Conservation (phyloP, 2,797 vertebrate species). For the Helostoma temminkii region DNA sequence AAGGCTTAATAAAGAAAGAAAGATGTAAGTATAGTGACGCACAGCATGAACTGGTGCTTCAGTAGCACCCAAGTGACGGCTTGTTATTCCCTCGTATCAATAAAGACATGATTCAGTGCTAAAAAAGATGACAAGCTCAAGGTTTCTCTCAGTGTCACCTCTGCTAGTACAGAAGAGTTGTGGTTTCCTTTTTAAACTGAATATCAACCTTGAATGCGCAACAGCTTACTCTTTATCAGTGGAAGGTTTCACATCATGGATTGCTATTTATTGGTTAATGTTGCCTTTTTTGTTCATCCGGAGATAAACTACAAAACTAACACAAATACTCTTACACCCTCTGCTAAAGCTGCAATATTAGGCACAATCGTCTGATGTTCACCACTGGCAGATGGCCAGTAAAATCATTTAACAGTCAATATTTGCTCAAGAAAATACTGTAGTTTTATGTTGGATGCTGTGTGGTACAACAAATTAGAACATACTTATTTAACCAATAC, state of each 20-base stretch:
- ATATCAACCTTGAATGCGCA: constrained; percentile 23
- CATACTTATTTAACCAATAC: background rate
- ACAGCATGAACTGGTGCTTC: background rate
- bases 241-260: background rate
- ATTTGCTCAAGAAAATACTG: background rate
- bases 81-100: constrained; percentile 13
- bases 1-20: too few species aligned
- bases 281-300: constrained; percentile 1
- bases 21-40: background rate
- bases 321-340: background rate
- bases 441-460: background rate
- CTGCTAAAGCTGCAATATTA: background rate
- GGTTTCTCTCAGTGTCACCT: constrained; percentile 33
- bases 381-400: background rate
- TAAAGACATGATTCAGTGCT: constrained; percentile 24
- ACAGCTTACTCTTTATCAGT: background rate
- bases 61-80: constrained; percentile 3
- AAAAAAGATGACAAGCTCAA: constrained; percentile 15
- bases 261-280: constrained; percentile 8
- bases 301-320: background rate
- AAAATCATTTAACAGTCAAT: background rate
- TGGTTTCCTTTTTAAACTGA: constrained; percentile 14
- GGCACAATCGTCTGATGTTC: background rate
- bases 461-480: background rate
- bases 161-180: constrained; percentile 3